Evolutionary conservation across 2,797 vertebrate genomes (phyloP).

Genomic region (Poliocrania exsul): DNA sequence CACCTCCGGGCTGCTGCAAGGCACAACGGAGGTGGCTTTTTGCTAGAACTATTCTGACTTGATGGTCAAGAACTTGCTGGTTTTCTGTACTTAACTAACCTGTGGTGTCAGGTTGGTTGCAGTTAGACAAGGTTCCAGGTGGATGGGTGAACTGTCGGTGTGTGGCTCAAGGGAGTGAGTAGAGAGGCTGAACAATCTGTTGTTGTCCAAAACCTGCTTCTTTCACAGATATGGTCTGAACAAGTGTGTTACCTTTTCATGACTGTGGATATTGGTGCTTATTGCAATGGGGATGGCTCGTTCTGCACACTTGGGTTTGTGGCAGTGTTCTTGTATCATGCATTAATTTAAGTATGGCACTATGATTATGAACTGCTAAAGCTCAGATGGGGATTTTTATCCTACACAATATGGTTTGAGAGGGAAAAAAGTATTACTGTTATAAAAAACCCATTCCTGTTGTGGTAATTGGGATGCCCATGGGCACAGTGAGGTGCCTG

Average conservation of each 20-base stretch:
- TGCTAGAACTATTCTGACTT: neutral
- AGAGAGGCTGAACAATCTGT: neutral
- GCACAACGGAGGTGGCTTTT: neutral
- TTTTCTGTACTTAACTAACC: neutral
- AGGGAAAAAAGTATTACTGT: fast-evolving
- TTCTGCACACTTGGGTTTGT: neutral
- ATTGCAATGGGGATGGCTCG: neutral
- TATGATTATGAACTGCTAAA: neutral
- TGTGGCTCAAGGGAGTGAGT: neutral
- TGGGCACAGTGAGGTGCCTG: neutral
- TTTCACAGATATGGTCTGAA: neutral
- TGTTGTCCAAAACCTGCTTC: neutral
- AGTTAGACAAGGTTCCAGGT: neutral
- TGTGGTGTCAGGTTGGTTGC: neutral
- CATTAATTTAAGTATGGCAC: neutral
- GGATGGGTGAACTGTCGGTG: neutral
- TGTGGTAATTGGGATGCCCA: neutral
- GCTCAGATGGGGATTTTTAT: neutral
- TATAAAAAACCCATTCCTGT: neutral
- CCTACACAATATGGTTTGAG: neutral
- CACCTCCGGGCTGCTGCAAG: neutral
- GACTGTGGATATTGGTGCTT: neutral
- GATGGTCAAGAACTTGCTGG: neutral
- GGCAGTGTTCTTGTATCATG: neutral
- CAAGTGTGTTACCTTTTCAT: neutral